Base-by-base conservation (phyloP, 1,140 invertebrate species). In the Drosophila lacteicornis region DNA sequence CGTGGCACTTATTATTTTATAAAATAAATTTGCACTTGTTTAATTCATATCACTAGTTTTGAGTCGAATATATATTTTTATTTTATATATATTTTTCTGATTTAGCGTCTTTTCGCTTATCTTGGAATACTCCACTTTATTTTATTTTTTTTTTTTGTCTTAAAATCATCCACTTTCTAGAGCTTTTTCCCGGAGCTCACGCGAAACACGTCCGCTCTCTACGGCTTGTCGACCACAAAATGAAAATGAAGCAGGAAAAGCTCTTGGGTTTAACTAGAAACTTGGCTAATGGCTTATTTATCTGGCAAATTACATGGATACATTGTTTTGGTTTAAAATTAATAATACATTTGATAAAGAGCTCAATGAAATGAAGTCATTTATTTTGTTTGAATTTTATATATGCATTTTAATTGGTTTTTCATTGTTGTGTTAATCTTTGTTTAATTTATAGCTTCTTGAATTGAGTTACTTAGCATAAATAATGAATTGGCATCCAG, bases 221-320 rank as follows among this genome's bases (percentile, higher is more conserved):
- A n/a, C n/a, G n/a, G n/a, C n/a, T n/a, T n/a, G n/a, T n/a, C n/a
- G n/a, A n/a, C n/a, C n/a, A n/a, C n/a, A n/a, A n/a, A n/a, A n/a
- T n/a, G n/a, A n/a, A n/a, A n/a, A n/a, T n/a, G n/a, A n/a, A 19
- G 19, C 19, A 19, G 19, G 19, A 19, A 19, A 19, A 43, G 33
- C 60, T 62, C 33, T 57, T 40, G 49, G 59, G 60, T 38, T 62
- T 56, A 40, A 27, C 2, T 12, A 40, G 33, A 56, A 12, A 55
- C 27, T 55, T 55, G 19, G 13, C 30, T 58, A 58, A 58, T 58
- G 58, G 45, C 17, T 30, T 46, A 47, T 13, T 30, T 27, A 47
- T 59, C 30, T 19, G 53, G n/a, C 30, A 40, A 57, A 56, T 19
- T 1, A 22, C 30, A 19, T 8, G 15, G 15, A 33, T 5, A 33